Conservation (phyloP, 2,888 invertebrate genomes). For the Minunthozetes semirufus region DNA sequence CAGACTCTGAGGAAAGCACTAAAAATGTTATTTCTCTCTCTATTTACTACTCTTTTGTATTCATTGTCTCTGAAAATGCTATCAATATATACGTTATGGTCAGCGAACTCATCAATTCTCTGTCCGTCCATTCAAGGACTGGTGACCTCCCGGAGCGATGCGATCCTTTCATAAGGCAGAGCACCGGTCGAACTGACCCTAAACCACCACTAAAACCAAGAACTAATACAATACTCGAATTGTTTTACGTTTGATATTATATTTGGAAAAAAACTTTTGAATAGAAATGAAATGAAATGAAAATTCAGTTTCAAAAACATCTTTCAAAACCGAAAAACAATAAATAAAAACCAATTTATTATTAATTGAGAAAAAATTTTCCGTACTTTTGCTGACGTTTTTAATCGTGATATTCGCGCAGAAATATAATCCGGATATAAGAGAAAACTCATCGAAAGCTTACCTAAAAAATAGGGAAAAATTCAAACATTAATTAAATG, state of each 20-base stretch:
- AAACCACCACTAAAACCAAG: not conserved
- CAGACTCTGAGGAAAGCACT: not conserved
- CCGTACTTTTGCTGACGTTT: not conserved
- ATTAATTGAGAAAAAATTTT: not conserved
- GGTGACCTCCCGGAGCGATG: not conserved
- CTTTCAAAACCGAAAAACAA: not conserved
- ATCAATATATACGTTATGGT: not conserved
- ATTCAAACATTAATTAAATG: not conserved
- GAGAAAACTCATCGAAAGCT: not conserved
- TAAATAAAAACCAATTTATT: too few species aligned
- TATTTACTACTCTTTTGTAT: not conserved
- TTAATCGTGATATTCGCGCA: not conserved
- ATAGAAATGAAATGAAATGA: not conserved
- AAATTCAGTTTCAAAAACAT: not conserved
- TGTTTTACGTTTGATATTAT: too few species aligned
- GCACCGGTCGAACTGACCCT: not conserved
- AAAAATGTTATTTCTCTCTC: not conserved
- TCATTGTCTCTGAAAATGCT: not conserved
- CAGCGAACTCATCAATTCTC: constrained; percentile 10
- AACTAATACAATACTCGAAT: not conserved
- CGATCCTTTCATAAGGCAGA: not conserved
- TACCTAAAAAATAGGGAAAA: not conserved
- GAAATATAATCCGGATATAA: not conserved
- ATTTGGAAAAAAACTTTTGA: too few species aligned
- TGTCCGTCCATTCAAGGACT: constrained; percentile 2